phyloP scores from a whole-genome alignment of 2,113 vertebrate genomes.

The Psammodynastes pulverulentus region DNA sequence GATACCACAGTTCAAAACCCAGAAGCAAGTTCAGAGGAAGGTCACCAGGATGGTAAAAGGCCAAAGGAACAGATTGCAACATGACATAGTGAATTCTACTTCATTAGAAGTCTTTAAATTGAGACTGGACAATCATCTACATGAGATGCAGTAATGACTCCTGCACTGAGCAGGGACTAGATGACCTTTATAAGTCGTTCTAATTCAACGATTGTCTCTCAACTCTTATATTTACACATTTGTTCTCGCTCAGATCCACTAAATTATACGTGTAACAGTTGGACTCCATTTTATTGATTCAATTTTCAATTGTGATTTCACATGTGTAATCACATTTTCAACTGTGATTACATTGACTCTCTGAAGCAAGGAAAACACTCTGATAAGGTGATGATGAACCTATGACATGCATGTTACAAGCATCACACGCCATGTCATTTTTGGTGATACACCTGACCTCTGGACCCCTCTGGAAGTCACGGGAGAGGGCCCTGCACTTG shows the following conservation, averaged over 20 bases:
- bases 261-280: not conserved
- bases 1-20: not conserved
- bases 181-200: not conserved
- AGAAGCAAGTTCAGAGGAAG: not conserved
- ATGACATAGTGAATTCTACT: not conserved
- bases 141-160: not conserved
- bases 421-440: not conserved
- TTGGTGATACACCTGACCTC: not conserved
- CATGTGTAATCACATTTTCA: not conserved
- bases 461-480: not conserved
- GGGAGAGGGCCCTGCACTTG: not conserved
- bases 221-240: not conserved
- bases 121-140: not conserved
- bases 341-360: not conserved
- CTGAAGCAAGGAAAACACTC: not conserved
- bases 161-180: not conserved
- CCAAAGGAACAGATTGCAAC: not conserved
- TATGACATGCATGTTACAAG: not conserved
- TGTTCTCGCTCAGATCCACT: not conserved
- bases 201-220: not conserved
- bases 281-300: not conserved
- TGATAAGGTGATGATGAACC: not conserved
- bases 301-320: not conserved
- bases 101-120: not conserved
- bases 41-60: not conserved